These are phyloP conservation scores for Nyctibius grandis DNA, from an alignment of 2,797 vertebrate genomes.

Conservation along the genomic window DNA sequence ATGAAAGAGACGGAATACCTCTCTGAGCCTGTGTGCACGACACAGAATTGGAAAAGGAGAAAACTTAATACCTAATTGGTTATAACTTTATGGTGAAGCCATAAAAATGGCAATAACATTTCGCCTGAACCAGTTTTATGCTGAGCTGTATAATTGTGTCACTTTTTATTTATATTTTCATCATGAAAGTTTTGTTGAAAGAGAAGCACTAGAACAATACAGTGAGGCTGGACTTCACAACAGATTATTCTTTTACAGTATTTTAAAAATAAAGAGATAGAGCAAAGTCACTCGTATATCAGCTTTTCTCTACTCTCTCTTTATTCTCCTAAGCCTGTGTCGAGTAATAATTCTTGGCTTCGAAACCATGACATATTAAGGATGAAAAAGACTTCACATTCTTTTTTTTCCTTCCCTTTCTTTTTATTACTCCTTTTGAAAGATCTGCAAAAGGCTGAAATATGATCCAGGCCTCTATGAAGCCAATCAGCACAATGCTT, in stretches of 20 bases:
- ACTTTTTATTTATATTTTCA: constrained; percentile 67
- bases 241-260: background rate
- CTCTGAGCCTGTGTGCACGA: background rate
- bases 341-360: constrained; percentile 3
- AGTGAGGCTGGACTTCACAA: background rate
- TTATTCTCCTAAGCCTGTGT: background rate
- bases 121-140: constrained; percentile 59
- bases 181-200: constrained; percentile 18
- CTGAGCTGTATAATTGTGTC: constrained; percentile 57
- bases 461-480: constrained; percentile 3
- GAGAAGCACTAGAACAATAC: background rate
- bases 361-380: constrained; percentile 12
- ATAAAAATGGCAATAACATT: constrained; percentile 59
- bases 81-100: background rate
- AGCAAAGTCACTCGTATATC: background rate
- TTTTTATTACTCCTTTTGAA: constrained; percentile 38
- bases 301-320: background rate
- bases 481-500: constrained; percentile 24
- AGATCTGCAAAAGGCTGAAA: constrained; percentile 16
- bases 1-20: background rate
- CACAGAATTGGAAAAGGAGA: constrained; percentile 49
- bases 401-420: background rate
- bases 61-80: constrained; percentile 60
- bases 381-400: constrained; percentile 7
- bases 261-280: constrained; percentile 3